Percentiles rank a stretch among this genome's conserved stretches.
phyloP scores from a whole-genome alignment of 1,140 invertebrate species.

The Cepaea nemoralis region DNA sequence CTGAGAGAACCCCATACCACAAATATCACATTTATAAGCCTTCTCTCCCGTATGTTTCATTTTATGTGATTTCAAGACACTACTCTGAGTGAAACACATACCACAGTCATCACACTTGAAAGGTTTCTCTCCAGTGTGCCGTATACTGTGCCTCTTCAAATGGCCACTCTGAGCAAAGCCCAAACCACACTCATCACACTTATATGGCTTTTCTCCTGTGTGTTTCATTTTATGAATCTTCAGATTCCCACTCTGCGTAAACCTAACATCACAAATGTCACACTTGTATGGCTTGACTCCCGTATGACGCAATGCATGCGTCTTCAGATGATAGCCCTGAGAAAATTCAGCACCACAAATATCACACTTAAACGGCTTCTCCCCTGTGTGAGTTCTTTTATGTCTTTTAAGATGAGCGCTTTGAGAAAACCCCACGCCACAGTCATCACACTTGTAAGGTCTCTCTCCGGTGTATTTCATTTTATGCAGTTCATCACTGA shows the following conservation, averaged over 20 bases:
- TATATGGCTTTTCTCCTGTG: slow-evolving; percentile 7
- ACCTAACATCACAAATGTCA: slow-evolving; percentile 3
- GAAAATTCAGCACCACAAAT: neutral
- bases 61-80: neutral
- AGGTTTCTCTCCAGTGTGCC: slow-evolving; percentile 22
- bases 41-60: slow-evolving; percentile 20
- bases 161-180: neutral
- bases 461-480: neutral
- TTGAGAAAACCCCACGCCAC: slow-evolving; percentile 3
- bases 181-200: neutral
- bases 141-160: neutral
- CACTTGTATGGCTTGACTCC: slow-evolving; percentile 11
- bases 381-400: neutral
- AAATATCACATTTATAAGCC: slow-evolving; percentile 15
- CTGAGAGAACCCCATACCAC: neutral
- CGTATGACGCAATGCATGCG: neutral
- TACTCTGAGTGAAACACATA: neutral
- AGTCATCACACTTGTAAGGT: neutral
- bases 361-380: slow-evolving; percentile 9
- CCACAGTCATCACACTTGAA: slow-evolving; percentile 18
- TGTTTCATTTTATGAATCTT: neutral
- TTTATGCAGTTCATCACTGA: neutral
- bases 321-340: neutral
- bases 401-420: neutral
- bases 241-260: neutral